Conservation (phyloP, 2,888 invertebrate species). For the Salticus scenicus region DNA sequence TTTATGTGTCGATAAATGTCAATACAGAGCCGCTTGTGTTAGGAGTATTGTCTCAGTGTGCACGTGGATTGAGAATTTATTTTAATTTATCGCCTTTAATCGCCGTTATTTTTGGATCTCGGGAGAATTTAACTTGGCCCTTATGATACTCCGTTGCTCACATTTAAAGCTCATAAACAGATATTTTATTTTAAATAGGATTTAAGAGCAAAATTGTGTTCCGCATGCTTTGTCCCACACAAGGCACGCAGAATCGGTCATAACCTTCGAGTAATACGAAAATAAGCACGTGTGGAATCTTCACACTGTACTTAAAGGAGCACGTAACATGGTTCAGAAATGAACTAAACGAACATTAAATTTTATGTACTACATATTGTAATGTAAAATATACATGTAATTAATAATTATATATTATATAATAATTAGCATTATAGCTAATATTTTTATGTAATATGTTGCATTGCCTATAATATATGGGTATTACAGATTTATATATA, state of each 20-base stretch:
- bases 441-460: too few relatives aligned
- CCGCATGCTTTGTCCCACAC: background rate
- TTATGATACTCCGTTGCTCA: too few relatives aligned
- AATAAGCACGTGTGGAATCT: background rate
- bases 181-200: slow-evolving; percentile 2
- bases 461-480: too few relatives aligned
- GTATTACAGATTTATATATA: too few relatives aligned
- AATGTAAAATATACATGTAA: background rate
- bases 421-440: too few relatives aligned
- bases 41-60: too few relatives aligned
- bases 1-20: too few relatives aligned
- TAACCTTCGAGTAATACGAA: background rate
- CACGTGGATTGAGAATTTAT: too few relatives aligned
- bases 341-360: background rate
- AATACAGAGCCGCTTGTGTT: too few relatives aligned
- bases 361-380: background rate
- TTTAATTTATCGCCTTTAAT: too few relatives aligned
- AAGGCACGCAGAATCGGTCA: background rate
- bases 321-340: background rate
- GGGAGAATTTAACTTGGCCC: background rate
- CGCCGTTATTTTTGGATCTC: too few relatives aligned
- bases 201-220: background rate
- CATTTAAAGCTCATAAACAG: background rate
- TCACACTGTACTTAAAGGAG: background rate
- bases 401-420: too few relatives aligned